Evolutionary conservation across 2,888 invertebrate species (phyloP), one percentile per base, ranked within the genome.

Genomic region (Eupelmus urozonus): DNA sequence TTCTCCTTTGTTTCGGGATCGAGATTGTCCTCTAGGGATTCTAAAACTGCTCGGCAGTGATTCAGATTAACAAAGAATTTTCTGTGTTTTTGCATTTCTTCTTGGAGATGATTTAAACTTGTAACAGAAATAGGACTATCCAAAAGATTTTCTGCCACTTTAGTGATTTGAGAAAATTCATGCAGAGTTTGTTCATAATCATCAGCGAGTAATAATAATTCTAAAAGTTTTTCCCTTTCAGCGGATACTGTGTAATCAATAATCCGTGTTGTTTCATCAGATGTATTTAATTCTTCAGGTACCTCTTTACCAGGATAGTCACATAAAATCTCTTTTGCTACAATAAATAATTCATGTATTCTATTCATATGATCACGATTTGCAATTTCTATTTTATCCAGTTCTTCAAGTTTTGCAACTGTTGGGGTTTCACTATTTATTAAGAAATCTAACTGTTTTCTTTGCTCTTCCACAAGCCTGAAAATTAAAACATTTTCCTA

Each of bases 11-110:
- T 96, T 88, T 96, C 96, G 49, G 91, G 92, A 85, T 97, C 96
- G 51, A 97, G 91, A 87, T 96, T 96, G 81, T 94, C 94, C 89
- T 96, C 96, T 27, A 97, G 90, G 0, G 96, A 96, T 88, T 97
- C 96, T 51, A 97, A 91, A 84, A 97, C 96, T 13, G 95, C 95
- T 83, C 96, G 92, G 85, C 97, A 97, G 82, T 96, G 96, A 85
- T 96, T 96, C 9, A 97, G 90, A 83, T 96, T 96, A 0, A 96
- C 95, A 86, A 97, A 97, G 91, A 97, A 96, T 86, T 95, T 96
- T 51, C 96, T 92, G 85, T 96, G 96, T 86, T 96, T 96, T 85
- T 96, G 96, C 90, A 97, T 95, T 90, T 96, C 96, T 85, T 96
- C 95, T 85, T 96, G 95, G n/a, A 97, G 90, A 84, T 96, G 95